These are phyloP conservation scores for Antheraea pernyi DNA, from an alignment of 1,140 invertebrate genomes.

Conservation along the genomic window DNA sequence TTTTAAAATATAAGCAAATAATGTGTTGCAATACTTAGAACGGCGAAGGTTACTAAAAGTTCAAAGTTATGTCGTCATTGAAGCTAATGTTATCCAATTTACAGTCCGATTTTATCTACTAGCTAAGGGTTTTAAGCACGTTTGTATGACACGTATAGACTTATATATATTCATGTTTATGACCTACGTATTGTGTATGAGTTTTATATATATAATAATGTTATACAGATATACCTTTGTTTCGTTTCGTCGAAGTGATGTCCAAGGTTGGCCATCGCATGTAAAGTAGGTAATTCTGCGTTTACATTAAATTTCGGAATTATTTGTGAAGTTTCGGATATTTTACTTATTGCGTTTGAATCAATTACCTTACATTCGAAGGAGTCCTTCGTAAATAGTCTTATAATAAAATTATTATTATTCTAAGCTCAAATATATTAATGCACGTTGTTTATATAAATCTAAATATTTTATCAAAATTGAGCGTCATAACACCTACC, in stretches of 20 bases:
- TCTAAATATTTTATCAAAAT: too few relatives aligned
- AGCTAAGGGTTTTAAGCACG: background rate
- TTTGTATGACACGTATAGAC: background rate
- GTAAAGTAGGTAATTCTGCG: conserved; percentile 41
- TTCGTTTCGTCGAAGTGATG: conserved; percentile 58
- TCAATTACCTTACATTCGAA: background rate
- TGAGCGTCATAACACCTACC: too few relatives aligned
- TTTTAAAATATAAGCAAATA: conserved; percentile 24
- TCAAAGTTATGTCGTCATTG: conserved; percentile 25
- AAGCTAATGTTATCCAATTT: conserved; percentile 4
- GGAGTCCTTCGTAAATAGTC: background rate
- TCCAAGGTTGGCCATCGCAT: conserved; percentile 42
- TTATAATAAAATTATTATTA: too few relatives aligned
- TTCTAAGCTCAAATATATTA: too few relatives aligned
- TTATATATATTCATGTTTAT: background rate
- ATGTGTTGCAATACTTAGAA: conserved; percentile 19
- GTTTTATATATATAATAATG: conserved; percentile 13
- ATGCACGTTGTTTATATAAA: too few relatives aligned
- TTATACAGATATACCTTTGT: conserved; percentile 41
- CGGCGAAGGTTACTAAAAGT: conserved; percentile 25
- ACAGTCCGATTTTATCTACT: conserved; percentile 25
- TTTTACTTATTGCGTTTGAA: background rate
- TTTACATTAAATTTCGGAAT: background rate
- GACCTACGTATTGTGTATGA: conserved; percentile 1
- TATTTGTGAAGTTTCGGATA: conserved; percentile 3